Conservation (phyloP, 2,113 vertebrate species). For the Rhinoderma darwinii region DNA sequence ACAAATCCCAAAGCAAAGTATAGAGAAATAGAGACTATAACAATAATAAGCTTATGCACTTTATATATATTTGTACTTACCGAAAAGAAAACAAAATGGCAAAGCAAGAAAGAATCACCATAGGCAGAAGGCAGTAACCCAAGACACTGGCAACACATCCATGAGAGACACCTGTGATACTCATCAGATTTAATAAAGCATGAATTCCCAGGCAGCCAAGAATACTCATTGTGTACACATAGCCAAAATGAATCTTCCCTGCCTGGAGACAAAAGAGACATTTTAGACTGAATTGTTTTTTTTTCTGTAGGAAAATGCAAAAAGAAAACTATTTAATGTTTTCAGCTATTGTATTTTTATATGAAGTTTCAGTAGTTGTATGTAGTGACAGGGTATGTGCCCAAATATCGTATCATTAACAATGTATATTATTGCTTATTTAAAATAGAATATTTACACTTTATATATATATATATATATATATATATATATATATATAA, state of each 20-base stretch:
- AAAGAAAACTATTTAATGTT: conserved; percentile 1
- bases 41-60: not conserved
- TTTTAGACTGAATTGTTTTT: not conserved
- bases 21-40: not conserved
- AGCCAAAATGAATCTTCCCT: conserved; percentile 88
- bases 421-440: too few species aligned
- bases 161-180: conserved; percentile 72
- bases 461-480: too few species aligned
- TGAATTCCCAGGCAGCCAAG: conserved; percentile 81
- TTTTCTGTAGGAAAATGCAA: not conserved
- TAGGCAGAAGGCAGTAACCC: conserved; percentile 87
- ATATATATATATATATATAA: too few species aligned
- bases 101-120: conserved; percentile 81
- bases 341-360: not conserved
- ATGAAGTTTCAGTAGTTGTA: not conserved
- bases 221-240: conserved; percentile 83
- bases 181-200: conserved; percentile 84
- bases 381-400: not conserved
- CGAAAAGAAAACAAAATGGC: conserved; percentile 81
- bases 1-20: not conserved
- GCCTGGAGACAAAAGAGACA: conserved; percentile 71
- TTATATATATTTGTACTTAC: conserved; percentile 72
- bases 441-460: too few species aligned
- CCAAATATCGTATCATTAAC: not conserved
- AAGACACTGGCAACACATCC: conserved; percentile 87